phyloP scores from a whole-genome alignment of 2,113 vertebrate species.

The Hucho hucho region DNA sequence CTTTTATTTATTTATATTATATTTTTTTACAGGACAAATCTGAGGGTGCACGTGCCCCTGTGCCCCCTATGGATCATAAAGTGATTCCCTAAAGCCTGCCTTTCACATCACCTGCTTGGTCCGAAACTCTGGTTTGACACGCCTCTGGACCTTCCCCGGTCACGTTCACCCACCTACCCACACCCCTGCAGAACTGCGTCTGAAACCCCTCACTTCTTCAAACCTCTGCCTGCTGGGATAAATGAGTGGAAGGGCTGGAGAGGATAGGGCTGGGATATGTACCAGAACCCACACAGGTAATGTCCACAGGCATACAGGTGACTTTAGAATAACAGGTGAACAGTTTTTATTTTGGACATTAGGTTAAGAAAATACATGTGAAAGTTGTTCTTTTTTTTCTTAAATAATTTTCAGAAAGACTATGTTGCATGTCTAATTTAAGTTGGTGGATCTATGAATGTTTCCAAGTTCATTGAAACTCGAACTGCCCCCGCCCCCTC shows the following conservation, averaged over 20 bases:
- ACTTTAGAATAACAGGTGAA: not conserved
- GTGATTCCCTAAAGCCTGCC: slow-evolving; percentile 28
- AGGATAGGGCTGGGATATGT: slow-evolving; percentile 72
- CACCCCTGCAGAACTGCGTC: slow-evolving; percentile 35
- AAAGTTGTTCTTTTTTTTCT: not conserved
- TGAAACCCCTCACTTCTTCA: slow-evolving; percentile 42
- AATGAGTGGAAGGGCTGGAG: slow-evolving; percentile 73
- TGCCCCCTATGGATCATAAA: slow-evolving; percentile 10
- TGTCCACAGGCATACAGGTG: slow-evolving; percentile 6
- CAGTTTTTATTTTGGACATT: not conserved
- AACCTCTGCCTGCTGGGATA: slow-evolving; percentile 64
- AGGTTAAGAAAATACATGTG: not conserved
- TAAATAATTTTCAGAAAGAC: no score
- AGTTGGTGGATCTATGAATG: no score
- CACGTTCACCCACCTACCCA: slow-evolving; percentile 20
- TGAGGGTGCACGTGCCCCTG: no score
- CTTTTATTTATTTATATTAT: no score
- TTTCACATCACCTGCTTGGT: slow-evolving; percentile 2
- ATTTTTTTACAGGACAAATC: no score
- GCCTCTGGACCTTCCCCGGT: slow-evolving; percentile 19
- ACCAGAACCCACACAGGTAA: slow-evolving; percentile 80
- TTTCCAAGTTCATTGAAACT: not conserved
- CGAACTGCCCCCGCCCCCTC: not conserved
- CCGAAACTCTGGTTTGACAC: not conserved
- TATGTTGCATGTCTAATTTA: no score